Conservation (phyloP, 2,888 invertebrate species). For the Podabrus alpinus region DNA sequence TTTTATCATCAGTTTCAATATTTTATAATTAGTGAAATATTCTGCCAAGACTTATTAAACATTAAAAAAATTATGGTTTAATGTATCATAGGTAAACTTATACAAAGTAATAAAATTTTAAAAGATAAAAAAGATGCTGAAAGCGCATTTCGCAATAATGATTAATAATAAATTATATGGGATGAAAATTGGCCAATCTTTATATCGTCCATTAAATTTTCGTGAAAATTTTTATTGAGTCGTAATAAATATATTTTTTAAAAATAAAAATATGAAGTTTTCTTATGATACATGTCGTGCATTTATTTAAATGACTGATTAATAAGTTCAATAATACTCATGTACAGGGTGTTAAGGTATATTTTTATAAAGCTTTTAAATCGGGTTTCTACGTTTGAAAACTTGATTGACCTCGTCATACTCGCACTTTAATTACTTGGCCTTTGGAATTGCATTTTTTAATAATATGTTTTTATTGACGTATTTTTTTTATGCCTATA, state of each 20-base stretch:
- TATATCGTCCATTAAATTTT: neutral
- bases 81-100: neutral
- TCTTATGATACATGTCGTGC: neutral
- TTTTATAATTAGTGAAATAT: neutral
- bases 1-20: neutral
- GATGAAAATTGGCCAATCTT: neutral
- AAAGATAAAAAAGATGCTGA: neutral
- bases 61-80: neutral
- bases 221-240: neutral
- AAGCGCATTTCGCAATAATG: neutral
- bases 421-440: neutral
- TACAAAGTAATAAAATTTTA: neutral
- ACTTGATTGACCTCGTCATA: neutral
- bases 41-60: neutral
- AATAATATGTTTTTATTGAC: neutral
- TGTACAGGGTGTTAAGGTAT: conserved; percentile 25
- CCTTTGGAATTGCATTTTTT: conserved; percentile 1
- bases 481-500: neutral
- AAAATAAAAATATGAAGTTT: neutral
- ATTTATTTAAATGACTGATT: neutral
- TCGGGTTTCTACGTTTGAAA: conserved; percentile 6
- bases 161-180: neutral
- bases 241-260: neutral
- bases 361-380: conserved; percentile 17
- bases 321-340: conserved; percentile 9